Evolutionary conservation across 2,797 vertebrate genomes (phyloP).

Genomic region (Hyperoplus lanceolatus): DNA sequence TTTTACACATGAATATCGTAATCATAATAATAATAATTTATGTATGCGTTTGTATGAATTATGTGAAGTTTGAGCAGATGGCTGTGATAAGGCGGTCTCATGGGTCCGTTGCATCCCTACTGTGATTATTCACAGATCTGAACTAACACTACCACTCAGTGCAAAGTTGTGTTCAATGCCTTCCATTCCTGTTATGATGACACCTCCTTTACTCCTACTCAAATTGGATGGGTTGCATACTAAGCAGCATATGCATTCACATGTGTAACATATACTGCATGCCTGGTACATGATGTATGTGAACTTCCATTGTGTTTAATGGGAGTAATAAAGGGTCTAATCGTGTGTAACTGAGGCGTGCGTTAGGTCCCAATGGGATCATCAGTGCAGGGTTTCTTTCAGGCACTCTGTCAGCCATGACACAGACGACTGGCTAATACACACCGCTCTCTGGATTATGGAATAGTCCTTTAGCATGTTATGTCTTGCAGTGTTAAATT

Average conservation of each 20-base stretch:
- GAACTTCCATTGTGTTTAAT: constrained; percentile 8
- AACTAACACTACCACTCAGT: constrained; percentile 14
- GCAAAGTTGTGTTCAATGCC: constrained; percentile 32
- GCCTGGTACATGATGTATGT: background rate
- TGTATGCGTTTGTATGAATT: background rate
- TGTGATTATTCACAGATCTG: constrained; percentile 27
- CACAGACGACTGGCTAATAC: constrained; percentile 4
- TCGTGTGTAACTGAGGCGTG: background rate
- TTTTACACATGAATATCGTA: background rate
- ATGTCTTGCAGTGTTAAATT: constrained; percentile 31
- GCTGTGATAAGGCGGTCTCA: background rate
- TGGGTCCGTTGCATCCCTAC: background rate
- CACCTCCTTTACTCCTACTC: constrained; percentile 33
- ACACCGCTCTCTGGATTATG: background rate
- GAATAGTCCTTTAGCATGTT: constrained; percentile 9
- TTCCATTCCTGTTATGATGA: constrained; percentile 11
- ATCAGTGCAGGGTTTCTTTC: background rate
- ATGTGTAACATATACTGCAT: background rate
- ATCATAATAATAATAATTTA: background rate
- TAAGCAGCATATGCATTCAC: too few relatives aligned
- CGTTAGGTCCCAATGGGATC: background rate
- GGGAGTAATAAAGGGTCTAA: constrained; percentile 19
- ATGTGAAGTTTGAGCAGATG: background rate
- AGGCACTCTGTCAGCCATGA: constrained; percentile 20
- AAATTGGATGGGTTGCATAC: constrained; percentile 13